A percentile compares a stretch with the other conserved stretches of the same genome.
Evolutionary conservation across 1,140 invertebrate species (phyloP).

Genomic region (Drosophila pachea): DNA sequence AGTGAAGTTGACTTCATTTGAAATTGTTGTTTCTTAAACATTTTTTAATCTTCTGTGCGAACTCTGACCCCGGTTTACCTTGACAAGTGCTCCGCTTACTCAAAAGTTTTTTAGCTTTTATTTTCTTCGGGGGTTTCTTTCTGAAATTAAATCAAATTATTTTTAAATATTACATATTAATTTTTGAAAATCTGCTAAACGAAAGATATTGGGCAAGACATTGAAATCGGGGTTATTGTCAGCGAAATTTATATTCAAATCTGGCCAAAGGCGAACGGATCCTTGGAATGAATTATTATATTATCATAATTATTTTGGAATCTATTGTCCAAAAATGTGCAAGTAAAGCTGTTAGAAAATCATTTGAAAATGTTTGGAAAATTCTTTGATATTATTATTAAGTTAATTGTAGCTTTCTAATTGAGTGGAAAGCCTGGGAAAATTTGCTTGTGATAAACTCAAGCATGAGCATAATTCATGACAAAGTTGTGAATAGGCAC

Average conservation of each 20-base stretch:
- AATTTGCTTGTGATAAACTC: no score
- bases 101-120: not conserved
- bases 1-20: constrained; percentile 27
- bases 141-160: constrained; percentile 6
- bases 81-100: constrained; percentile 45
- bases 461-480: not conserved
- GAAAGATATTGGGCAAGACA: not conserved
- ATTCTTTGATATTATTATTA: not conserved
- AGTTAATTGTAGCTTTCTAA: no score
- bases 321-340: no score
- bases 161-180: constrained; percentile 10
- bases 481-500: not conserved
- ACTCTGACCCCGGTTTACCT: constrained; percentile 65
- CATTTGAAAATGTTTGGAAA: not conserved
- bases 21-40: constrained; percentile 1
- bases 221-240: not conserved
- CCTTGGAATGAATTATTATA: no score
- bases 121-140: constrained; percentile 5
- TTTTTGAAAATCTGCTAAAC: not conserved
- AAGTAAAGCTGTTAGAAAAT: not conserved
- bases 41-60: constrained; percentile 32
- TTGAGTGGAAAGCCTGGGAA: no score
- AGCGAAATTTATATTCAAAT: not conserved
- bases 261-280: no score
- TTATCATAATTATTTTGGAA: no score